Evolutionary conservation across 2,888 invertebrate species (phyloP).

Genomic region (Trachelus troglodyta): DNA sequence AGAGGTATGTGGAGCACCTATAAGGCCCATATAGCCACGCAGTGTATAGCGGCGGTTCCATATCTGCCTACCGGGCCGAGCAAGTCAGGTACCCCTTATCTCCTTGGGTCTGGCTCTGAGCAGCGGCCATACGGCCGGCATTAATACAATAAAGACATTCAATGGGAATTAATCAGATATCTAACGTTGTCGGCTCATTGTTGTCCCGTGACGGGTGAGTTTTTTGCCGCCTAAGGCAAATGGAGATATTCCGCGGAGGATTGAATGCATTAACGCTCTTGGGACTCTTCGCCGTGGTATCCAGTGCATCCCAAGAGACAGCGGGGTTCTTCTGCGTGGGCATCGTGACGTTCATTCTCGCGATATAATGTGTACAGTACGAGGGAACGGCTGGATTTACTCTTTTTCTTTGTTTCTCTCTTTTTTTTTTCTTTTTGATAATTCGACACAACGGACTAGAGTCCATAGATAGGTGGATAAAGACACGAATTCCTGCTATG

Average conservation of each 20-base stretch:
- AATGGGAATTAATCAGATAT: slow-evolving; percentile 62
- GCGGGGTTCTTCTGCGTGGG: background rate
- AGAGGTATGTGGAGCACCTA: slow-evolving; percentile 12
- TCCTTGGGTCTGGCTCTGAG: slow-evolving; percentile 5
- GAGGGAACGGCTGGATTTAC: background rate
- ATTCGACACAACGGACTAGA: background rate
- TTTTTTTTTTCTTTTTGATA: background rate
- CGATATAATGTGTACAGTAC: background rate
- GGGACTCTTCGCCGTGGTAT: background rate
- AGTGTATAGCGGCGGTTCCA: slow-evolving; percentile 34
- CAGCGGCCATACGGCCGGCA: slow-evolving; percentile 35
- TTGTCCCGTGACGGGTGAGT: slow-evolving; percentile 36
- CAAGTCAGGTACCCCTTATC: slow-evolving; percentile 10
- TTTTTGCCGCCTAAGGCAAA: slow-evolving; percentile 18
- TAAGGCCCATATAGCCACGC: slow-evolving; percentile 8
- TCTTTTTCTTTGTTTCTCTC: background rate
- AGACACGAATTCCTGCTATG: background rate
- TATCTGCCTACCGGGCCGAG: slow-evolving; percentile 36
- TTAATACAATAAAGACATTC: slow-evolving; percentile 65
- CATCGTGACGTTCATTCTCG: background rate
- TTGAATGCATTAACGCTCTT: slow-evolving; percentile 38
- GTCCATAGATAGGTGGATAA: background rate
- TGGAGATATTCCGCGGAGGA: slow-evolving; percentile 43
- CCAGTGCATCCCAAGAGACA: background rate
- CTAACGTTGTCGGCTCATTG: slow-evolving; percentile 42